Evolutionary conservation across 2,113 vertebrate species (phyloP).

Genomic region (Nerophis ophidion): DNA sequence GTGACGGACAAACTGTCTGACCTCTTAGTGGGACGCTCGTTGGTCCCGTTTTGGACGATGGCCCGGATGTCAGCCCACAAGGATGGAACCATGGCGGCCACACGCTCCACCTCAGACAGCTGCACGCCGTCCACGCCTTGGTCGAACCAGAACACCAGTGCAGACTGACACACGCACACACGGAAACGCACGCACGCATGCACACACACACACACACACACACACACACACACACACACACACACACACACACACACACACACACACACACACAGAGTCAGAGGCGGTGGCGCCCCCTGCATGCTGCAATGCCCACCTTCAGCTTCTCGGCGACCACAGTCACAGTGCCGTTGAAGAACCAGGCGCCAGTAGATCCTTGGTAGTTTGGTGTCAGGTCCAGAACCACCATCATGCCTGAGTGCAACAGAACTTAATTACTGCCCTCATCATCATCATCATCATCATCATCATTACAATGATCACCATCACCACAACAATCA

Average conservation of each 20-base stretch:
- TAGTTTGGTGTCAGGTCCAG: constrained; percentile 87
- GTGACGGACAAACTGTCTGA: constrained; percentile 13
- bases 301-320: constrained; percentile 46
- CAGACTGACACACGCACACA: constrained; percentile 55
- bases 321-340: constrained; percentile 55
- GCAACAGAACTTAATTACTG: not conserved
- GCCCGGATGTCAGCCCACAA: constrained; percentile 69
- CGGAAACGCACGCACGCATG: not conserved
- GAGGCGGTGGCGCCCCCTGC: not conserved
- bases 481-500: no score
- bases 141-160: constrained; percentile 71
- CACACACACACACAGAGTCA: not conserved
- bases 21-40: constrained; percentile 34
- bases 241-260: not conserved
- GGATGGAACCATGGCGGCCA: constrained; percentile 31
- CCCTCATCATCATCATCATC: no score
- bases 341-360: constrained; percentile 66
- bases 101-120: constrained; percentile 60
- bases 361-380: constrained; percentile 55
- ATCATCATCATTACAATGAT: no score
- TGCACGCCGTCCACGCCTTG: constrained; percentile 75
- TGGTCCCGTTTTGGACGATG: constrained; percentile 61
- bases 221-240: not conserved
- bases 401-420: constrained; percentile 74
- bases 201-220: not conserved